Evolutionary conservation across 2,888 invertebrate species (phyloP), one percentile per base, ranked within the genome.

Genomic region (Cryptophagus acutangulus): DNA sequence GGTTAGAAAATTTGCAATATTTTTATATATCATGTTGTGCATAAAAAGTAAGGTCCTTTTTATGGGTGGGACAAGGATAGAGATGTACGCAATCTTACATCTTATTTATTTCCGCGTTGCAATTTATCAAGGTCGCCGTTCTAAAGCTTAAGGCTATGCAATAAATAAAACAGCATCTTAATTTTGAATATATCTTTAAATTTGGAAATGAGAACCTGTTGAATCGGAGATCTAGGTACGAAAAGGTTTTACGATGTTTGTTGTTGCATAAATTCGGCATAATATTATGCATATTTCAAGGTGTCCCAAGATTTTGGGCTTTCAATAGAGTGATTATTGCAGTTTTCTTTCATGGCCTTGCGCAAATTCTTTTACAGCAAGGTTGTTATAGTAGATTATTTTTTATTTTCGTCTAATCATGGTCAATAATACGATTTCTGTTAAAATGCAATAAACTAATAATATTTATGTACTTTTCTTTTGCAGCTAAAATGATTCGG

Each of bases 101-200:
- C 34, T 31, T n/a, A n/a, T n/a, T 6, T 43, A 52, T 61, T 66
- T 66, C 65, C 65, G 60, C 57, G 60, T 64, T 63, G 62, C 62
- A 58, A 47, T 56, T 55, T 51, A 46, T 53, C 61, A 66, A 67
- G 66, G 67, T 54, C 62, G 49, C 59, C 63, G 56, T 49, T 64
- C 63, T 62, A 63, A 63, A 60, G 59, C 61, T 57, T 50, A 41
- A 53, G 62, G 63, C 59, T 49, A 53, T 56, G 51, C 54, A 53
- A 48, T 48, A 50, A 51, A 46, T 47, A 29, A 16, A 17, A n/a
- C n/a, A n/a, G n/a, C n/a, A n/a, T n/a, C n/a, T n/a, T n/a, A n/a
- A n/a, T n/a, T n/a, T n/a, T n/a, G n/a, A n/a, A n/a, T n/a, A n/a
- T n/a, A n/a, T n/a, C n/a, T n/a, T n/a, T n/a, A 20, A 20, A 20